Evolutionary conservation across 2,888 invertebrate genomes (phyloP).

Genomic region (Liodrosophila aerea): DNA sequence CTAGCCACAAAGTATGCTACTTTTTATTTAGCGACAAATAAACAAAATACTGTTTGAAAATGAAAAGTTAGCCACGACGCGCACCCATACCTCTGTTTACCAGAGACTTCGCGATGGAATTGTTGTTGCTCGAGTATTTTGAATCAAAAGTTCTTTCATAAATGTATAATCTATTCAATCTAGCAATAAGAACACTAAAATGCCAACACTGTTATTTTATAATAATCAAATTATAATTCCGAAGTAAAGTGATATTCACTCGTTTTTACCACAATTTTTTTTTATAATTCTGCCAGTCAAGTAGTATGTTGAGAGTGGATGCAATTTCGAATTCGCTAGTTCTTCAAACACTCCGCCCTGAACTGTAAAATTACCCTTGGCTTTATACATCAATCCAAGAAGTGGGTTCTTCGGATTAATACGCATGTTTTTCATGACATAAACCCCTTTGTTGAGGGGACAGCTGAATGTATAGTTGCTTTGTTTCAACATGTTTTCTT

Average conservation of each 20-base stretch:
- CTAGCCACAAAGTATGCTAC: slow-evolving; percentile 25
- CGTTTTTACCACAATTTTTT: slow-evolving; percentile 48
- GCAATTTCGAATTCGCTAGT: slow-evolving; percentile 19
- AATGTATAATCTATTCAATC: too few relatives aligned
- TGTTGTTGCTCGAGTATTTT: too few relatives aligned
- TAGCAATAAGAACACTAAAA: too few relatives aligned
- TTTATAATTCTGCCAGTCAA: slow-evolving; percentile 47
- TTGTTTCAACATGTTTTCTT: slow-evolving; percentile 55
- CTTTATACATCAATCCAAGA: slow-evolving; percentile 48
- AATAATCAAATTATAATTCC: background rate
- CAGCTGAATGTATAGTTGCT: slow-evolving; percentile 67
- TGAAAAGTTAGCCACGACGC: too few relatives aligned
- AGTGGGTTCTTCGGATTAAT: slow-evolving; percentile 59
- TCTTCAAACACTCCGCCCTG: slow-evolving; percentile 60
- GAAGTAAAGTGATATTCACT: slow-evolving; percentile 32
- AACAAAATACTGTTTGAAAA: too few relatives aligned
- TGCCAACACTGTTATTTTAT: too few relatives aligned
- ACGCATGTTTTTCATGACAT: slow-evolving; percentile 63
- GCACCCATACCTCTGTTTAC: too few relatives aligned
- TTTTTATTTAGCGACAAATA: too few relatives aligned
- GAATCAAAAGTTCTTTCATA: too few relatives aligned
- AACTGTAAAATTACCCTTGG: slow-evolving; percentile 48
- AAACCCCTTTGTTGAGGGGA: slow-evolving; percentile 60
- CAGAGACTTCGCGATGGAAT: too few relatives aligned
- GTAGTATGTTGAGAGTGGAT: slow-evolving; percentile 54